phyloP scores from a whole-genome alignment of 2,113 vertebrate genomes.

The Pluvialis apricaria region DNA sequence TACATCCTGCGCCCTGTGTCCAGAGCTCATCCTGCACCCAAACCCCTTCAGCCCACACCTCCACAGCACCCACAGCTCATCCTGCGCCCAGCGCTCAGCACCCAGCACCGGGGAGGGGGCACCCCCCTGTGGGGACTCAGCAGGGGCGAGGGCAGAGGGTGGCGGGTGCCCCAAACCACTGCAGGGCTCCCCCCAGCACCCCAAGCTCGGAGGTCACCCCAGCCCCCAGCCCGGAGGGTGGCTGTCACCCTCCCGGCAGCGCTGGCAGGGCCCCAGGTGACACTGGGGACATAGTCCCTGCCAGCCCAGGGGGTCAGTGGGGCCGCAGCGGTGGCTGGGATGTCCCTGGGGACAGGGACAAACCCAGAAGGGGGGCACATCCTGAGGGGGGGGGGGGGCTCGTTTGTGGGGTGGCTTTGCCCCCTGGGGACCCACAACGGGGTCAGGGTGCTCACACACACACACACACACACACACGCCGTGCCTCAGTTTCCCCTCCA shows the following conservation, averaged over 20 bases:
- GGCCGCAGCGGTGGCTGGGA: neutral
- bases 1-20: no score
- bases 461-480: no score
- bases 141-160: neutral
- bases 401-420: neutral
- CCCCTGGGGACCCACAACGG: neutral
- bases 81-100: neutral
- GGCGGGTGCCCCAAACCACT: neutral
- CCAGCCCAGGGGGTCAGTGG: neutral
- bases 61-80: no score
- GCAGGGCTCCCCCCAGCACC: neutral
- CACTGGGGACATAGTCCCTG: neutral
- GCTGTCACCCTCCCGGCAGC: neutral
- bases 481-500: neutral
- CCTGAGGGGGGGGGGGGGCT: neutral
- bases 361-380: neutral
- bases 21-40: no score
- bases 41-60: no score
- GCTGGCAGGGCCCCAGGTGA: neutral
- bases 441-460: neutral
- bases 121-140: neutral
- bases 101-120: neutral
- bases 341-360: neutral
- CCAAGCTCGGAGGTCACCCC: no score
- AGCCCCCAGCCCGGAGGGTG: neutral